Base-by-base conservation (phyloP, 1,140 invertebrate species). In the Babylonia areolata region DNA sequence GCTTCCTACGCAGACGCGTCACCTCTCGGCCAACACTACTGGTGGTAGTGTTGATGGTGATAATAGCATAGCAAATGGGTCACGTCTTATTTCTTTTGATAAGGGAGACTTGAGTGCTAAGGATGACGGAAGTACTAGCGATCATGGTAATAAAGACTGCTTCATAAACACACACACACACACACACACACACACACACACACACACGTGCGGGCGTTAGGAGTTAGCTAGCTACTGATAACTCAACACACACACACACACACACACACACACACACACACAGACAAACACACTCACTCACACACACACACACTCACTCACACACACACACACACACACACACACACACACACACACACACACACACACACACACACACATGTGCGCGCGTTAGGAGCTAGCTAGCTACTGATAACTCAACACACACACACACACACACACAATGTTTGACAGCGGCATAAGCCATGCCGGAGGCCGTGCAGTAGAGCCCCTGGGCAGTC, bases 401-500 rank as follows among this genome's bases (percentile, higher is more conserved):
- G n/a, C n/a, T n/a, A n/a, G n/a, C n/a, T 23, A 64, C 58, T 11
- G 6, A 64, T 23, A 64, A 6, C 6, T 23, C 6, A 6, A 64
- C 58, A 64, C 58, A 64, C 58, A 64, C 58, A 64, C 58, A 64
- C 58, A 64, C 58, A 64, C 58, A 64, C 58, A 64, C 58, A 64
- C 58, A 23, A 20, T 11, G 20, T 46, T 84, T 69, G 37, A 46
- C 0, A 35, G 2, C 11, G 23, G 87, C 84, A 58, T 88, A 86
- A 15, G 64, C 58, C 58, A 86, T 81, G 17, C 87, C 90, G 28
- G 84, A 81, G n/a, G 84, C 64, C 12, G 88, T 79, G n/a, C 87
- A 84, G 84, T 83, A 90, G 28, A 89, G 88, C 23, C 90, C 87
- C 82, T 92, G 91, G 3, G 91, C 88, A 12, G 91, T 91, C 90